Evolutionary conservation across 2,113 vertebrate species (phyloP).

Genomic region (Chaenogobius annularis): DNA sequence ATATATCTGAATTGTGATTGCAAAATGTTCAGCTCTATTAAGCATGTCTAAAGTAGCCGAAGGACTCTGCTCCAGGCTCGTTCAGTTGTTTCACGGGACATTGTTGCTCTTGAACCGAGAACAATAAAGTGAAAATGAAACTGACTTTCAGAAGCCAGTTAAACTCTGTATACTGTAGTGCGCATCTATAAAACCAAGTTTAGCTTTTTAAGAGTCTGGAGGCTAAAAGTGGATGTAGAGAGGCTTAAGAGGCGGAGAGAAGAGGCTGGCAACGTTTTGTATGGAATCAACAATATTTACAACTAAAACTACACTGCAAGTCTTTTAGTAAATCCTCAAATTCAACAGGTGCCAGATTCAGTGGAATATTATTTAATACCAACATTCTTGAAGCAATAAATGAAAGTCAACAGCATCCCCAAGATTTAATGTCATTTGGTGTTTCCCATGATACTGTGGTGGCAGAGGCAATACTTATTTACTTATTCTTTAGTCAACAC

Average conservation of each 20-base stretch:
- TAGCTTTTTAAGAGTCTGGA: conserved; percentile 12
- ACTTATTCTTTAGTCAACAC: too few species aligned
- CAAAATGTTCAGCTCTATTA: neutral
- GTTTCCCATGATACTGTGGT: too few species aligned
- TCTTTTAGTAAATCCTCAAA: neutral
- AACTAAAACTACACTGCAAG: neutral
- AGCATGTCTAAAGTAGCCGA: neutral
- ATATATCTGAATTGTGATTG: too few species aligned
- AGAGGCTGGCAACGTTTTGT: neutral
- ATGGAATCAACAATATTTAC: neutral
- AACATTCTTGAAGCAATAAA: too few species aligned
- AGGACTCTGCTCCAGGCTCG: neutral
- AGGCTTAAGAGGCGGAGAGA: neutral
- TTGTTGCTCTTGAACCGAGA: neutral
- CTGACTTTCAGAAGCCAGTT: neutral
- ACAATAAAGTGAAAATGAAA: conserved; percentile 3
- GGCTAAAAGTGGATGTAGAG: neutral
- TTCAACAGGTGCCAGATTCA: too few species aligned
- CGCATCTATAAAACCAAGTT: neutral
- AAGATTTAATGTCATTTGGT: too few species aligned
- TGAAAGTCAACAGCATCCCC: too few species aligned
- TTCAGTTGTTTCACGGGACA: neutral
- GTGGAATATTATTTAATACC: too few species aligned
- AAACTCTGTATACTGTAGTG: conserved; percentile 3
- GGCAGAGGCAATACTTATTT: too few species aligned